These are phyloP conservation scores for Nudaria mundana DNA, from an alignment of 2,888 invertebrate genomes.

Conservation along the genomic window DNA sequence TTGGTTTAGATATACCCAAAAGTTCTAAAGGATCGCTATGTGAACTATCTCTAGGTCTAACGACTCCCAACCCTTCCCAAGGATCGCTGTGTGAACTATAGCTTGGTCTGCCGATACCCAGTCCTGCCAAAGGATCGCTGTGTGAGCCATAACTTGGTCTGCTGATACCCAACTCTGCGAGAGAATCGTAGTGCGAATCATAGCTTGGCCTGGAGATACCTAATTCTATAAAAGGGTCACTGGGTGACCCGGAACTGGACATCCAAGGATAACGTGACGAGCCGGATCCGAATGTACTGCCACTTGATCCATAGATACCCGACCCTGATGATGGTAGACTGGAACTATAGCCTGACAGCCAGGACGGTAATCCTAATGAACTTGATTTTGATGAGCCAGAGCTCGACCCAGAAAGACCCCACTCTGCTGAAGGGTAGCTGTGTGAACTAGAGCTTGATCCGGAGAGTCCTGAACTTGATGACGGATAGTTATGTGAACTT, in stretches of 20 bases:
- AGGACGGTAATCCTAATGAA: too few relatives aligned
- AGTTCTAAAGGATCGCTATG: conserved; percentile 10
- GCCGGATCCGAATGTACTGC: too few relatives aligned
- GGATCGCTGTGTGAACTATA: conserved; percentile 12
- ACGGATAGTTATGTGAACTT: conserved; percentile 7
- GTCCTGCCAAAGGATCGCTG: background rate
- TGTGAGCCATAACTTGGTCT: background rate
- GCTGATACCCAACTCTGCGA: too few relatives aligned
- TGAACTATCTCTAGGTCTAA: conserved; percentile 18
- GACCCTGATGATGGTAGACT: conserved; percentile 29
- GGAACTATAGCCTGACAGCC: too few relatives aligned
- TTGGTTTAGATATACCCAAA: too few relatives aligned
- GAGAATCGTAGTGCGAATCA: too few relatives aligned
- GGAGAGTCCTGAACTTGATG: too few relatives aligned
- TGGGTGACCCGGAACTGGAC: too few relatives aligned
- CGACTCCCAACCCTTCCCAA: conserved; percentile 23
- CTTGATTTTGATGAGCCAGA: too few relatives aligned
- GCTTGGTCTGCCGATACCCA: background rate
- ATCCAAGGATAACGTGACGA: conserved; percentile 9
- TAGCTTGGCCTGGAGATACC: too few relatives aligned
- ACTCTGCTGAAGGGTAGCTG: background rate
- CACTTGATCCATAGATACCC: too few relatives aligned
- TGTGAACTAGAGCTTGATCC: too few relatives aligned
- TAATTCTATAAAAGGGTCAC: background rate
- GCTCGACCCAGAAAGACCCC: background rate